These are phyloP conservation scores for Campoplex nolae DNA, from an alignment of 2,888 invertebrate species.

Conservation along the genomic window DNA sequence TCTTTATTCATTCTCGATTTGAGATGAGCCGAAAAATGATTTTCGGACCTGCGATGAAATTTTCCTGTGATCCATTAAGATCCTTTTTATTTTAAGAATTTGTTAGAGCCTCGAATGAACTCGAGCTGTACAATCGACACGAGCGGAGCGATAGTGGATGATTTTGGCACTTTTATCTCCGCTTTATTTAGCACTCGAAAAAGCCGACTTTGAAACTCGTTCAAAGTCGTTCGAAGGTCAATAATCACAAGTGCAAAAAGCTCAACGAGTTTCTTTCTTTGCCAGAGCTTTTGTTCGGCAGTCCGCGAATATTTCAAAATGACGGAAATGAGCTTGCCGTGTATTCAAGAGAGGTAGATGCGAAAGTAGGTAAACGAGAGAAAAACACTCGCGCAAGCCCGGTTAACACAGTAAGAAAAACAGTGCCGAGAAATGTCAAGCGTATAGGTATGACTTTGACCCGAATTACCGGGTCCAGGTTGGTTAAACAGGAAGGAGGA, in stretches of 20 bases:
- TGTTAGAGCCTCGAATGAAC: background rate
- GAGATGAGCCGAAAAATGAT: background rate
- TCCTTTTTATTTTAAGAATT: background rate
- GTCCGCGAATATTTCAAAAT: background rate
- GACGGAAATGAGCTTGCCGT: background rate
- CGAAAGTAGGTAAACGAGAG: background rate
- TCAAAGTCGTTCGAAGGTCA: background rate
- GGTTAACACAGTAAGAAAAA: background rate
- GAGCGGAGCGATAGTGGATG: background rate
- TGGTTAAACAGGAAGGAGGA: conserved; percentile 25
- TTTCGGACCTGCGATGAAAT: background rate
- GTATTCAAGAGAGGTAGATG: background rate
- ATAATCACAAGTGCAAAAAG: background rate
- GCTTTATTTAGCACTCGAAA: background rate
- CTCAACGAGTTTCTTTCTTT: background rate
- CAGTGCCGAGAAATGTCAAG: background rate
- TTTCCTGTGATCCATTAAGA: background rate
- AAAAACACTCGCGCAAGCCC: background rate
- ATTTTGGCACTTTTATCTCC: background rate
- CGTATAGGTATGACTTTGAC: conserved; percentile 54
- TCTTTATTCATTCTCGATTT: background rate
- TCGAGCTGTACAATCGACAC: background rate
- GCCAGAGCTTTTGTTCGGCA: background rate
- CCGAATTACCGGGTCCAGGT: conserved; percentile 23
- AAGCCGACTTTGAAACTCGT: background rate